These are phyloP conservation scores for Anorthoa munda DNA, from an alignment of 2,888 invertebrate genomes.

Conservation along the genomic window DNA sequence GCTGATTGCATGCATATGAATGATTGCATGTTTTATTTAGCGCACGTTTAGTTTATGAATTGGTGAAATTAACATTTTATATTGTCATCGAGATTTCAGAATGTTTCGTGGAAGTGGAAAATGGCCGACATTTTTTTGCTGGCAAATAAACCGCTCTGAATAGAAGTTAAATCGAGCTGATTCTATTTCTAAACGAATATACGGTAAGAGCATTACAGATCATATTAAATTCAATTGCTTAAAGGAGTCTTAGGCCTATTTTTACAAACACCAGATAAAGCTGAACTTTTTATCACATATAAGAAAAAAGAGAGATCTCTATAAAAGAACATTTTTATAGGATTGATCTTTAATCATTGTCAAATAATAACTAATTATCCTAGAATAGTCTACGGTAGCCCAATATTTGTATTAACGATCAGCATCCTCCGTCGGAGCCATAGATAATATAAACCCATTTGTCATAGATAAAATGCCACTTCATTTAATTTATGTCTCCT, in stretches of 20 bases:
- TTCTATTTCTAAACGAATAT: no score
- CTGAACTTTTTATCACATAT: not conserved
- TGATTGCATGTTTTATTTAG: constrained; percentile 50
- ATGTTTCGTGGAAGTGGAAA: constrained; percentile 13
- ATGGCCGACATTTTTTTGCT: not conserved
- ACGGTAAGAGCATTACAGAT: not conserved
- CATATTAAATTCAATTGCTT: not conserved
- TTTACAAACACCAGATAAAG: not conserved
- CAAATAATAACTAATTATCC: constrained; percentile 52
- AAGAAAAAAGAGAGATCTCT: not conserved
- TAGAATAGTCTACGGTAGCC: constrained; percentile 60
- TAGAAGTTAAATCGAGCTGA: no score
- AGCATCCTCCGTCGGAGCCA: constrained; percentile 56
- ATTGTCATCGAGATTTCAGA: constrained; percentile 19
- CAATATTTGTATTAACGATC: constrained; percentile 67
- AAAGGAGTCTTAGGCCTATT: not conserved
- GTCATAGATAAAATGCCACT: constrained; percentile 80
- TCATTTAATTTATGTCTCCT: constrained; percentile 70
- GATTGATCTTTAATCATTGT: constrained; percentile 43
- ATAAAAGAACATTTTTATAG: constrained; percentile 10
- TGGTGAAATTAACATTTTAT: constrained; percentile 24
- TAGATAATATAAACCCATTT: constrained; percentile 78
- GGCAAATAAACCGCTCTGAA: no score
- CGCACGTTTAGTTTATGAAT: constrained; percentile 40
- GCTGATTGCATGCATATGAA: constrained; percentile 47